phyloP scores from a whole-genome alignment of 2,888 invertebrate genomes.

The Dolomedes plantarius region DNA sequence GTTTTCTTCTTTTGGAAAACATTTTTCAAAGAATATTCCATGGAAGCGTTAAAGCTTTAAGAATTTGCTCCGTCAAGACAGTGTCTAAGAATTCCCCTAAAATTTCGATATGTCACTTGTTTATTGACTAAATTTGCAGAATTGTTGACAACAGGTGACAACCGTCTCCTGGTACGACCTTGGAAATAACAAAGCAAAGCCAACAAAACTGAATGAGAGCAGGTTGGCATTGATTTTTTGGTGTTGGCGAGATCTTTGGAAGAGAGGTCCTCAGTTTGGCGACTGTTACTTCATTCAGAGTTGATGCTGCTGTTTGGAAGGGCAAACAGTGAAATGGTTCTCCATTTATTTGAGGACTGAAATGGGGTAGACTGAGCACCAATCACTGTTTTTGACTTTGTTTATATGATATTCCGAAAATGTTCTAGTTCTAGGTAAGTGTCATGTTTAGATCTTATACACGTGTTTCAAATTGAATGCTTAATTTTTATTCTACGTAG shows the following conservation, averaged over 20 bases:
- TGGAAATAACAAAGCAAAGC: conserved; percentile 12
- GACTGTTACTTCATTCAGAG: conserved; percentile 16
- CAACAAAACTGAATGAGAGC: conserved; percentile 6
- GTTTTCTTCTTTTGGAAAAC: too few relatives aligned
- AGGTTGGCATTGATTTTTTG: conserved; percentile 36
- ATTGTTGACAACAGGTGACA: conserved; percentile 44
- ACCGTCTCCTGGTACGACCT: conserved; percentile 27
- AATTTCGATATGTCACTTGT: neutral
- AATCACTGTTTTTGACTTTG: neutral
- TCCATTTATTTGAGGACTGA: neutral
- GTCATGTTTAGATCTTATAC: too few relatives aligned
- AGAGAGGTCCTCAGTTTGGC: conserved; percentile 24
- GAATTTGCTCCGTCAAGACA: too few relatives aligned
- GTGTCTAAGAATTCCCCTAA: too few relatives aligned
- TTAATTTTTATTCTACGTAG: too few relatives aligned
- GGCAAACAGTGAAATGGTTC: conserved; percentile 5
- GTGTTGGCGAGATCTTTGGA: conserved; percentile 31
- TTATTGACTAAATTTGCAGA: neutral
- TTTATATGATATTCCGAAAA: neutral
- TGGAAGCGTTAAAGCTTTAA: too few relatives aligned
- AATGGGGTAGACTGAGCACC: neutral
- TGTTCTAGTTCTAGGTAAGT: neutral
- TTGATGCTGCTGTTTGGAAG: conserved; percentile 14
- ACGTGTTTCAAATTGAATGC: too few relatives aligned
- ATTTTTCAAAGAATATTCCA: too few relatives aligned